These are phyloP conservation scores for Orcinus orca DNA, from an alignment of 2,113 vertebrate genomes.

Conservation along the genomic window DNA sequence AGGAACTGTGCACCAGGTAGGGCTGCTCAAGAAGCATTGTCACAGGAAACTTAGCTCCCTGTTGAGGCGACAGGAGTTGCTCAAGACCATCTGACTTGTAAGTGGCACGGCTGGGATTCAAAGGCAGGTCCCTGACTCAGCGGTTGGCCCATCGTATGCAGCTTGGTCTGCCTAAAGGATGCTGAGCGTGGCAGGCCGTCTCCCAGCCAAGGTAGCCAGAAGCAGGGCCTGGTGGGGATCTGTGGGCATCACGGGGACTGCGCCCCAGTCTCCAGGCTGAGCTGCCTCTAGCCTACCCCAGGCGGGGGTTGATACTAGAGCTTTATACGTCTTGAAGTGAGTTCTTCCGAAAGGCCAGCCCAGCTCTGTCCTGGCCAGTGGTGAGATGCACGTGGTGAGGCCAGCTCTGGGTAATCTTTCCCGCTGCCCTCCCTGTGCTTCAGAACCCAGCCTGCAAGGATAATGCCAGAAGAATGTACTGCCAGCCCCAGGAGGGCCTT, in stretches of 20 bases:
- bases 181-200: neutral
- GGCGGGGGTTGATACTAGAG: neutral
- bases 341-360: neutral
- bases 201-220: neutral
- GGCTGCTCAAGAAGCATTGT: neutral
- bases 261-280: neutral
- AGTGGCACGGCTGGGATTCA: neutral
- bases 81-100: neutral
- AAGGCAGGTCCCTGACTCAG: neutral
- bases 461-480: constrained; percentile 17
- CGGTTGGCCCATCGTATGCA: rapidly evolving
- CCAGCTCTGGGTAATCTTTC: neutral
- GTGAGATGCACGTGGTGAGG: neutral
- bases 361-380: neutral
- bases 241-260: rapidly evolving
- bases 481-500: constrained; percentile 13
- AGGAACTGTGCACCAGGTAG: neutral
- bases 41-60: neutral
- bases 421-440: too few relatives aligned
- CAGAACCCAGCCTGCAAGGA: neutral
- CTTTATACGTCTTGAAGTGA: neutral
- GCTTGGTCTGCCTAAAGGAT: neutral
- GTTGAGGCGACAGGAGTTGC: neutral
- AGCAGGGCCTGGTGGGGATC: neutral
- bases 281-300: neutral